Base-by-base conservation (phyloP, 2,888 invertebrate species). In the Agriotes lineatus region DNA sequence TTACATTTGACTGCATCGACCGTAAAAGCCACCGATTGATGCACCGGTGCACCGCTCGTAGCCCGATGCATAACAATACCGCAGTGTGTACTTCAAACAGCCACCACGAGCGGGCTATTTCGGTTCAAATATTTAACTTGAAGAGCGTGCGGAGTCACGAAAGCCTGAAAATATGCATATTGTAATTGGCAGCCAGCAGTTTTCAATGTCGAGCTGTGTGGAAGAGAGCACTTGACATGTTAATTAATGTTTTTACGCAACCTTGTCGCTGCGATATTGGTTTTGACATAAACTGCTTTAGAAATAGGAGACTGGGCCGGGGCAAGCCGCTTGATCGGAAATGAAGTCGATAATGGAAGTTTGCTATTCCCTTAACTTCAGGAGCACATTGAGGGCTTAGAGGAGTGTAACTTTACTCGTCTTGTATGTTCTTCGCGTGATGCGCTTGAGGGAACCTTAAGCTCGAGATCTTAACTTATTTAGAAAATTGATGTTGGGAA, bases 181-280 rank as follows among this genome's bases (percentile, higher is more conserved):
- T 48, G 48, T 48, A 48, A 48, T 48, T 48, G 20, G 48, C 48
- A 48, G 48, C 22, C 12, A 48, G 19, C 48, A 48, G 19, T 48
- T 48, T 45, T 45, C 45, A 19, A 14, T 45, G 19, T 20, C 19
- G 45, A n/a, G n/a, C 20, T 20, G 20, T 20, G 16, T 20, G 20
- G 19, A 16, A 45, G 16, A 45, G 48, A 10, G 48, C 25, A 48
- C 48, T 48, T 48, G 48, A 48, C 48, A 48, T 48, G 12, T 48
- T 48, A 48, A 48, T 48, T 48, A 48, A 48, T 48, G 48, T 48
- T 48, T 45, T 48, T 48, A 6, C 22, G 22, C 12, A 48, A 48
- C 48, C 12, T 48, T 10, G 12, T n/a, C 5, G 22, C 6, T 48
- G 25, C 20, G 14, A 12, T 48, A 48, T 48, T 25, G 48, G n/a